Evolutionary conservation across 2,888 invertebrate genomes (phyloP), one percentile per base, ranked within the genome.

Genomic region (Kryphioiulus occultus): DNA sequence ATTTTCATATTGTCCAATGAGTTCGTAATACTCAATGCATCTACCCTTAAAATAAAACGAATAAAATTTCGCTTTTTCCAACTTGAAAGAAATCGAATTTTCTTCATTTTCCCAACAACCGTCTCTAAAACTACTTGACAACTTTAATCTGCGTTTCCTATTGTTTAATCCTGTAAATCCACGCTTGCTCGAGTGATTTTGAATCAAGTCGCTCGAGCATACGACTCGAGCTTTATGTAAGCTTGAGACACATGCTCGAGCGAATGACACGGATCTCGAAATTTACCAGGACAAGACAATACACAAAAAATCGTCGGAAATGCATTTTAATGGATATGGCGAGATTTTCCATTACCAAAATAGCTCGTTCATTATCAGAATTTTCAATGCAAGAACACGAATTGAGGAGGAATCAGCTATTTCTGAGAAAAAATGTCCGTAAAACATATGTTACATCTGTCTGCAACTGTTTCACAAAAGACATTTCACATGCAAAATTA

Each of bases 61-160:
- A 68, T 68, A 10, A 68, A 68, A 68, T 68, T 68, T 68, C 68
- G 5, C 68, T 68, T 9, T n/a, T 68, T n/a, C n/a, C 17, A n/a
- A 59, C n/a, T 59, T 59, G 59, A 59, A 59, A 59, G 59, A 68
- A 68, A 68, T 68, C n/a, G 68, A 68, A 68, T 68, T 68, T 68
- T 26, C 68, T 26, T 26, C 68, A 26, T 26, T n/a, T 68, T 68
- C 68, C 26, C 68, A 26, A n/a, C 15, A 68, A n/a, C 68, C 68
- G 22, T 68, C 26, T 68, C 68, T 68, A 68, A 68, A 68, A 68
- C 68, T 68, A 68, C 68, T 68, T 68, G 68, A 68, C 68, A 68
- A 68, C 26, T 68, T 68, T 68, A 68, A 68, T 68, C 68, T 68
- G 68, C 26, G 19, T 68, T 53, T 68, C 68, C 68, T 68, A 68